phyloP scores from a whole-genome alignment of 2,888 invertebrate species.

The Syrista parreyssii region DNA sequence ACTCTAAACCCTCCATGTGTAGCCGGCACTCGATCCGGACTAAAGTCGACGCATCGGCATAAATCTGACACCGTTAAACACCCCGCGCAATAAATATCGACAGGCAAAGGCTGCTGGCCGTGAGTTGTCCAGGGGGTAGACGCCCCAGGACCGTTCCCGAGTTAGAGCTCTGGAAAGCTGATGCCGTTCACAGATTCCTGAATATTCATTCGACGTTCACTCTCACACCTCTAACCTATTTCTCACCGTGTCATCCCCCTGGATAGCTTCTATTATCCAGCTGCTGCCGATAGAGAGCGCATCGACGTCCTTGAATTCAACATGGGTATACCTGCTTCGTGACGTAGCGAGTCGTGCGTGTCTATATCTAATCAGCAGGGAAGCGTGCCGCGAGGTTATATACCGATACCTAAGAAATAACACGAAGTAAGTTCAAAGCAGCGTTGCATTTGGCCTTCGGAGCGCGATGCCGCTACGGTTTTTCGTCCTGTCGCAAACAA shows the following conservation, averaged over 20 bases:
- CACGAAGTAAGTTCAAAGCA: not conserved
- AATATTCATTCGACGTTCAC: not conserved
- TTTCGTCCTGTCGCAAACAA: not conserved
- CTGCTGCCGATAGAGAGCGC: not conserved
- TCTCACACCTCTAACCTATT: not conserved
- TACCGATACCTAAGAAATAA: not conserved
- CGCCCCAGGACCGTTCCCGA: not conserved
- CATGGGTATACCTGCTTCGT: not conserved
- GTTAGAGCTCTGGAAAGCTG: not conserved
- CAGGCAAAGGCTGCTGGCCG: not conserved
- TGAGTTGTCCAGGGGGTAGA: not conserved
- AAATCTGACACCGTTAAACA: conserved; percentile 1
- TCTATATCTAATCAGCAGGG: not conserved
- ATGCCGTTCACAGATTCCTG: not conserved
- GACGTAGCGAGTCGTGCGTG: not conserved
- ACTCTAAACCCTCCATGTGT: not conserved
- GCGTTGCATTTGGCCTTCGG: not conserved
- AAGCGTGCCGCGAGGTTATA: not conserved
- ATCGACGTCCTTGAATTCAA: not conserved
- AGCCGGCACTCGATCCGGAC: conserved; percentile 2
- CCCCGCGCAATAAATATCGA: not conserved
- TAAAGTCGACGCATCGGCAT: conserved; percentile 2
- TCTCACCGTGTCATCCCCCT: not conserved
- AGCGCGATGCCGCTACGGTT: not conserved
- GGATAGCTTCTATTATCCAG: not conserved